phyloP scores from a whole-genome alignment of 2,113 vertebrate genomes.

The Astur gentilis region DNA sequence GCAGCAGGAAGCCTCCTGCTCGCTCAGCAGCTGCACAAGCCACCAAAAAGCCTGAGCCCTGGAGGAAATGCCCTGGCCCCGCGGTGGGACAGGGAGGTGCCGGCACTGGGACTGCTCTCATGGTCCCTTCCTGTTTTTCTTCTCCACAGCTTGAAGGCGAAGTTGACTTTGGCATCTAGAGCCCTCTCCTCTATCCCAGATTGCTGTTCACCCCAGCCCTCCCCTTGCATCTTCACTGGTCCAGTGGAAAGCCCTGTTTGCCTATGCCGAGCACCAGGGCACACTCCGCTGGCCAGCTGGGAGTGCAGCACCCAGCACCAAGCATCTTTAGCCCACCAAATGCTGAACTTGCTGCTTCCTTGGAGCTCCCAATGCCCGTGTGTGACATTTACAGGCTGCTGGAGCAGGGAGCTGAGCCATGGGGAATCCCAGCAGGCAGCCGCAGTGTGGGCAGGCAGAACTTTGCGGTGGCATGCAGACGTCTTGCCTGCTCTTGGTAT shows the following conservation, averaged over 20 bases:
- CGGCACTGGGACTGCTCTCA: neutral
- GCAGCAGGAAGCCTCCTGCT: conserved; percentile 2
- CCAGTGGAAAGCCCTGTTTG: neutral
- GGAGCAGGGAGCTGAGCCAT: neutral
- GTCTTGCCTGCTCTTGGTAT: neutral
- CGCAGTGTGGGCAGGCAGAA: neutral
- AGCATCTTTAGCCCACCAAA: neutral
- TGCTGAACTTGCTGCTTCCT: neutral
- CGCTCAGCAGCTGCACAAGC: fast-evolving
- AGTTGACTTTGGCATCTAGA: conserved; percentile 48
- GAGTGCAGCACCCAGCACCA: neutral
- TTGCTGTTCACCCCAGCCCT: neutral
- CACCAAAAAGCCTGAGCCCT: neutral
- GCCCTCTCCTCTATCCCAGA: conserved; percentile 13
- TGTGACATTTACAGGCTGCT: neutral
- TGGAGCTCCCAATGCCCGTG: fast-evolving
- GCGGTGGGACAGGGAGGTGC: conserved; percentile 41
- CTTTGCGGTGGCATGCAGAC: neutral
- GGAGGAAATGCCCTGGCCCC: conserved; percentile 34
- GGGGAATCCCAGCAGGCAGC: neutral
- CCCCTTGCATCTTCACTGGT: neutral
- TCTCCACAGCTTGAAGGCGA: neutral
- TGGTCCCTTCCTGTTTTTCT: conserved; percentile 57
- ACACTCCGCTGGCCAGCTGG: fast-evolving
- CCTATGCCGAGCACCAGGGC: fast-evolving